Base-by-base conservation (phyloP, 2,888 invertebrate species). In the Lottia scabra region DNA sequence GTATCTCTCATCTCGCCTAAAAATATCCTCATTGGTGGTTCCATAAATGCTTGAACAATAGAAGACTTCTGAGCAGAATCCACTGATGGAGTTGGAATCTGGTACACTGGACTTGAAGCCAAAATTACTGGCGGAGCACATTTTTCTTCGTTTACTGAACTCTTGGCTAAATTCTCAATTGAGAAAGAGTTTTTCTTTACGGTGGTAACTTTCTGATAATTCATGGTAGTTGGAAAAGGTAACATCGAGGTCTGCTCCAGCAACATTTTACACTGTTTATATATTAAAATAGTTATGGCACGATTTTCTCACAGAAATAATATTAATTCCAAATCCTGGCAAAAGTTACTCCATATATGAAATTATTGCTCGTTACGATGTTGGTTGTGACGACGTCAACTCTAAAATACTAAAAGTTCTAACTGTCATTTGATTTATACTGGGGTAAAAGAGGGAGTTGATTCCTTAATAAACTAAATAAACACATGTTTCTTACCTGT, bases 121-220 rank as follows among this genome's bases (percentile, higher is more conserved):
- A 10, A 23, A 56, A 56, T 56, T 1, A 56, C 56, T 56, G 56
- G 56, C 19, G 10, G 23, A 12, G 23, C 56, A 12, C 19, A 23
- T 23, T 44, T 15, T 48, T 66, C 4, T 62, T 78, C 75, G 38
- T 56, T 68, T 16, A 67, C 75, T 27, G 76, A 77, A 71, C 79
- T 79, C 44, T 77, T 69, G 10, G 79, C 78, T 63, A 79, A 66
- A 65, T 75, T 77, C 67, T 79, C 81, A 6, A 79, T 72, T 3
- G 78, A 77, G 68, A 79, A 81, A 67, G 78, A 76, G 48, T 77
- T 76, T 26, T 77, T 72, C 67, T 77, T 78, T n/a, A 26, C 44
- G 13, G 68, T 45, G 13, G 65, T 67, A 43, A 65, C 48, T 45
- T 65, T 65, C 12, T 70, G 46, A 38, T 71, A 23, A 56, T 69